These are phyloP conservation scores for Benthosema pterotum DNA, from an alignment of 2,797 vertebrate species.

Conservation along the genomic window DNA sequence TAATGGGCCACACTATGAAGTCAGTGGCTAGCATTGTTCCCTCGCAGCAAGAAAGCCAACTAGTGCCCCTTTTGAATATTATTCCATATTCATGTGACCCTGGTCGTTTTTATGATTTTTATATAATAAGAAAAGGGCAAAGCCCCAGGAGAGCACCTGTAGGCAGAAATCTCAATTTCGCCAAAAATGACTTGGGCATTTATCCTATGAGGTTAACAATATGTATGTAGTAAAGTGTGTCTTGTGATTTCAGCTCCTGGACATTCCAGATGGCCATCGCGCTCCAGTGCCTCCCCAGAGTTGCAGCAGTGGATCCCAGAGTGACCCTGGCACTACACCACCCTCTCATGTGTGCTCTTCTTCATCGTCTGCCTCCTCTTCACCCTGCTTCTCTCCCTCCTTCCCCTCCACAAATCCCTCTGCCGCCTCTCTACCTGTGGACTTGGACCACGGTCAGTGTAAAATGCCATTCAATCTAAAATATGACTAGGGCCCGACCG, in stretches of 20 bases:
- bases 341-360: constrained; percentile 65
- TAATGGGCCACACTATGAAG: too few species aligned
- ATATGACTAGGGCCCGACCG: too few species aligned
- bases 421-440: constrained; percentile 45
- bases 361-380: constrained; percentile 48
- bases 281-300: constrained; percentile 85
- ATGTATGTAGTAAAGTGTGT: neutral
- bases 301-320: constrained; percentile 75
- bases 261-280: constrained; percentile 89
- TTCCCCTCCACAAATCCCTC: constrained; percentile 23
- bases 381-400: constrained; percentile 51
- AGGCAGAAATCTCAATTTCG: too few species aligned
- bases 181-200: too few species aligned
- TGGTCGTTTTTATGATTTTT: too few species aligned
- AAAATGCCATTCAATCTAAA: neutral
- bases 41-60: too few species aligned
- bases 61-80: too few species aligned
- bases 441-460: constrained; percentile 62
- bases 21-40: too few species aligned
- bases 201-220: too few species aligned
- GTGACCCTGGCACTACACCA: constrained; percentile 59
- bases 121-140: too few species aligned
- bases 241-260: constrained; percentile 78
- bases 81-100: too few species aligned
- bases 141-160: too few species aligned